A percentile compares a stretch with the other conserved stretches of the same genome.
Evolutionary conservation across 2,113 vertebrate genomes (phyloP).

Genomic region (Malaclemys terrapin): DNA sequence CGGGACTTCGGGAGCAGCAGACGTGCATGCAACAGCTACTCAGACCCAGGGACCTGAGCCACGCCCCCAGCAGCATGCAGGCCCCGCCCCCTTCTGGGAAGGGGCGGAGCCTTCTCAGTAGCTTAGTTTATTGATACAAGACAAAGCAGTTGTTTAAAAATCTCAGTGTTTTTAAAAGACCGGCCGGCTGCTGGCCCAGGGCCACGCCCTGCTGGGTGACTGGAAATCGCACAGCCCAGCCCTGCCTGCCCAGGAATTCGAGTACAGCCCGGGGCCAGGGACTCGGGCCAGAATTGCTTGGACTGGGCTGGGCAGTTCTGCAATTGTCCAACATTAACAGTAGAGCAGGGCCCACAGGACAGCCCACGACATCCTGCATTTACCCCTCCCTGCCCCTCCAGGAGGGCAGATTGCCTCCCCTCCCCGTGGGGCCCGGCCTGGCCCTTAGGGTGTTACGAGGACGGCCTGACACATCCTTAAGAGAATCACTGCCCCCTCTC

Average conservation of each 20-base stretch:
- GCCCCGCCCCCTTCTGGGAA: not conserved
- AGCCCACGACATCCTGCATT: not conserved
- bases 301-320: not conserved
- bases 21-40: not conserved
- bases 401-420: too few species aligned
- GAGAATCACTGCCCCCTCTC: too few species aligned
- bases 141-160: not conserved
- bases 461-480: too few species aligned
- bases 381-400: too few species aligned
- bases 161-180: not conserved
- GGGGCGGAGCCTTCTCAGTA: too few species aligned
- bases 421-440: too few species aligned
- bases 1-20: not conserved
- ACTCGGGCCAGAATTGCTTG: not conserved
- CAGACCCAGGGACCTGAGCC: not conserved
- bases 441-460: too few species aligned
- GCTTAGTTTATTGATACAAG: not conserved
- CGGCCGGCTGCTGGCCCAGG: not conserved
- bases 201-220: rapidly evolving
- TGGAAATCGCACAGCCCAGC: not conserved
- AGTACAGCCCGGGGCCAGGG: not conserved
- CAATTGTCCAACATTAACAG: not conserved
- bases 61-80: rapidly evolving
- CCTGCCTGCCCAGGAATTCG: not conserved
- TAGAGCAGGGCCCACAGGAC: not conserved